phyloP scores from a whole-genome alignment of 2,113 vertebrate genomes.

The Catagonus wagneri region DNA sequence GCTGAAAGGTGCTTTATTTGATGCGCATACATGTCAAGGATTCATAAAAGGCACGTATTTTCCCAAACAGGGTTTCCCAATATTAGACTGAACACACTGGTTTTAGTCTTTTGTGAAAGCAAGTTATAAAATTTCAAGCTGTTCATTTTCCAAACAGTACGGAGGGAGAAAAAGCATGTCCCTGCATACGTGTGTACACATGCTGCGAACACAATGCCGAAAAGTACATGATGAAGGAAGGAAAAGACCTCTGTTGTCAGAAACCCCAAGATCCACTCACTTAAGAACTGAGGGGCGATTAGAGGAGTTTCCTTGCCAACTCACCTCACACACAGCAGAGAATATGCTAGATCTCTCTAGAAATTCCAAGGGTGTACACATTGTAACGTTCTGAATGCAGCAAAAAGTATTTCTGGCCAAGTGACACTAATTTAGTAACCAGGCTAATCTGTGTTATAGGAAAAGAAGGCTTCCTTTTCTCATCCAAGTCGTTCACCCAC shows the following conservation, averaged over 20 bases:
- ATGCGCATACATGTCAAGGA: neutral
- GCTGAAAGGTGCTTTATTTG: neutral
- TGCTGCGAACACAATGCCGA: neutral
- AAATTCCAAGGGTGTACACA: neutral
- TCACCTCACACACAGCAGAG: neutral
- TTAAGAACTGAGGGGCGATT: neutral
- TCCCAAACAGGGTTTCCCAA: neutral
- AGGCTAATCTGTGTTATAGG: neutral
- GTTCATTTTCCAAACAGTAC: neutral
- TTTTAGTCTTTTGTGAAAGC: neutral
- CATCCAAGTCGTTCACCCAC: neutral
- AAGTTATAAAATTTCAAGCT: conserved; percentile 38
- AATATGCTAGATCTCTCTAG: neutral
- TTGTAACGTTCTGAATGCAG: neutral
- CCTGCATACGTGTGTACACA: rapidly evolving
- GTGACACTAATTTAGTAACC: neutral
- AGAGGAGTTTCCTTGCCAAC: neutral
- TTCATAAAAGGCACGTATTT: neutral
- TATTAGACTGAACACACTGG: neutral
- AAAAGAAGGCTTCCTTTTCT: neutral
- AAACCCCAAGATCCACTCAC: neutral
- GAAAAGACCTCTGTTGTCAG: neutral
- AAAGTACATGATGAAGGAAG: neutral
- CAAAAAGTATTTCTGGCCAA: neutral
- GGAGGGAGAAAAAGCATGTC: neutral